Evolutionary conservation across 2,888 invertebrate genomes (phyloP).

Genomic region (Danaus chrysippus): DNA sequence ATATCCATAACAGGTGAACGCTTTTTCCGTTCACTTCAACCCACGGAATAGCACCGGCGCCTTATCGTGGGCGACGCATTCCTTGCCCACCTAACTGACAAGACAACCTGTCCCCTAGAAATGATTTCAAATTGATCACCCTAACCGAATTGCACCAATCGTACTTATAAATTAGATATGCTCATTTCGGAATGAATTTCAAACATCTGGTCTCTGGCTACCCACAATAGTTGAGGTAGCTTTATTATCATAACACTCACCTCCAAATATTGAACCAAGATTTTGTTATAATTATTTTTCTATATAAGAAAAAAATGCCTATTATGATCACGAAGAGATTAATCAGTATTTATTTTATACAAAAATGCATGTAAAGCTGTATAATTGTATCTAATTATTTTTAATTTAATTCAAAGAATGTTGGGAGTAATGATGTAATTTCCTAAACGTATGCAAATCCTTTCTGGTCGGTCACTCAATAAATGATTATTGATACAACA

Average conservation of each 20-base stretch:
- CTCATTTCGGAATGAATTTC: neutral
- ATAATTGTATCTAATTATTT: neutral
- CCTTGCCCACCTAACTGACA: slow-evolving; percentile 30
- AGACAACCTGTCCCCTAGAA: slow-evolving; percentile 26
- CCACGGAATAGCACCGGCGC: slow-evolving; percentile 49
- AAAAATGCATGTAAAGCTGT: neutral
- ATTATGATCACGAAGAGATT: too few relatives aligned
- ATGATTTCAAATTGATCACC: slow-evolving; percentile 7
- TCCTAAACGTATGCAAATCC: neutral
- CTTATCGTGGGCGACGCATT: slow-evolving; percentile 49
- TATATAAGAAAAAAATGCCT: too few relatives aligned
- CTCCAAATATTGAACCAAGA: too few relatives aligned
- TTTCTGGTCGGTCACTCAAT: neutral
- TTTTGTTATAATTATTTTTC: too few relatives aligned
- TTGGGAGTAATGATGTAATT: neutral
- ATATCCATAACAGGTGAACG: slow-evolving; percentile 37
- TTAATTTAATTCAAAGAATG: neutral
- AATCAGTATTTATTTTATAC: neutral
- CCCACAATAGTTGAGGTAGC: neutral
- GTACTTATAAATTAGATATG: neutral
- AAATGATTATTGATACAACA: neutral
- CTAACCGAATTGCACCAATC: neutral
- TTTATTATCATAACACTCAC: too few relatives aligned
- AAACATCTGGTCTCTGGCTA: neutral
- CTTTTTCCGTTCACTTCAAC: slow-evolving; percentile 57